Evolutionary conservation across 2,888 invertebrate species (phyloP).

Genomic region (Drosophila macrothrix): DNA sequence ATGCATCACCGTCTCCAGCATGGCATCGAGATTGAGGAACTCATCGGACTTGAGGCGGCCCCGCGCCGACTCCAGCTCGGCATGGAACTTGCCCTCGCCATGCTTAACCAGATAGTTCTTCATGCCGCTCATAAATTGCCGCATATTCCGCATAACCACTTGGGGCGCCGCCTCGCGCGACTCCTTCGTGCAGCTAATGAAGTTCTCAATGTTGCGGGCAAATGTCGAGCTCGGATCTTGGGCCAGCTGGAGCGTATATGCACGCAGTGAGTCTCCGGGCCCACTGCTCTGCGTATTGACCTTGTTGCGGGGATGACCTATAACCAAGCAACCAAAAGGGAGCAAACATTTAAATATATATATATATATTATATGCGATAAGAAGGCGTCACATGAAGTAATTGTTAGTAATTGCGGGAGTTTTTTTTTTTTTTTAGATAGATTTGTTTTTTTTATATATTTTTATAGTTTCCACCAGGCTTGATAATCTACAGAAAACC

Average conservation of each 20-base stretch:
- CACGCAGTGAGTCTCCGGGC: slow-evolving; percentile 90
- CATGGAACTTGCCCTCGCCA: slow-evolving; percentile 96
- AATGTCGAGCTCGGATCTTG: slow-evolving; percentile 95
- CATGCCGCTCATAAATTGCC: slow-evolving; percentile 99
- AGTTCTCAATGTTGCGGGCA: slow-evolving; percentile 96
- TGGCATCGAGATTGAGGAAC: slow-evolving; percentile 97
- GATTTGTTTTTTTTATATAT: background rate
- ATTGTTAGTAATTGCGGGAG: background rate
- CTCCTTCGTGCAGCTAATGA: slow-evolving; percentile 96
- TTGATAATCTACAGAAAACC: background rate
- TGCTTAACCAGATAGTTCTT: slow-evolving; percentile 98
- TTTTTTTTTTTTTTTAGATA: background rate
- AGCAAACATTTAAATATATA: background rate
- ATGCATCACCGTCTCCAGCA: slow-evolving; percentile 97
- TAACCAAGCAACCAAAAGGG: slow-evolving; percentile 55
- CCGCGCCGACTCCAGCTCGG: slow-evolving; percentile 90
- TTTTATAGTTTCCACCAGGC: background rate
- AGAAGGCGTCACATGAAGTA: background rate
- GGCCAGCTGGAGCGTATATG: slow-evolving; percentile 92
- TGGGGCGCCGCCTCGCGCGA: slow-evolving; percentile 95
- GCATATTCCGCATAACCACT: slow-evolving; percentile 94
- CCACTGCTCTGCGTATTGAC: slow-evolving; percentile 85
- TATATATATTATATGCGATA: background rate
- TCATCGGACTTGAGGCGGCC: slow-evolving; percentile 93
- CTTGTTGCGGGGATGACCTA: slow-evolving; percentile 91